Base-by-base conservation (phyloP, 2,888 invertebrate species). In the Temnothorax ravouxi region DNA sequence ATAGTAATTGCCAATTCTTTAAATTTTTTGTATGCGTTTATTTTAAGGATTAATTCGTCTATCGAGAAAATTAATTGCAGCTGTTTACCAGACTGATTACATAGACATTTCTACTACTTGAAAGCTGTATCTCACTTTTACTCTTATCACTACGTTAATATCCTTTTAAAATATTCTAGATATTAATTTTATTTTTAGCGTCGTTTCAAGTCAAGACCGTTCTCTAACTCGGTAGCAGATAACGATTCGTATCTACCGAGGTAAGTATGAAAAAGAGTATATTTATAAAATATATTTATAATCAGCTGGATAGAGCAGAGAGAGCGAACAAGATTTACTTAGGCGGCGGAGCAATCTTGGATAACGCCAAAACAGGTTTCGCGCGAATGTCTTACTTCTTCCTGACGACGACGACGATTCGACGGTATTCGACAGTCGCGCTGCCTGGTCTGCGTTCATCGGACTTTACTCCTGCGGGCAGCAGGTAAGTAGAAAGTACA, bases 361-460 rank as follows among this genome's bases (percentile, higher is more conserved):
- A 83, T 83, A 87, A 84, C 66, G 44, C 34, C 50, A 69, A 85
- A 89, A 89, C 90, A 86, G 89, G 88, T 90, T 90, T 88, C 84
- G 64, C 34, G 85, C 66, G 67, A 88, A 87, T 82, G 84, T 89
- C 87, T 89, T 62, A 84, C 62, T 81, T 83, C 69, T 67, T 67
- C 66, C 66, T 18, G 25, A 47, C 25, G 44, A 15, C 59, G 44
- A 15, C 59, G 29, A 83, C 79, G 38, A 76, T 76, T 76, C 52
- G 76, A 86, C 76, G 72, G 82, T 88, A 87, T 89, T 89, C 87
- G 87, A 87, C 86, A 82, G 79, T 88, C 83, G 84, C 69, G 87
- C 69, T 54, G 75, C 50, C 79, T 69, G 82, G 66, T 86, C 82
- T 52, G 83, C 75, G 85, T 83, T 64, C 83, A 62, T 84, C 83